phyloP scores from a whole-genome alignment of 1,140 invertebrate genomes.

The Trichonephila clavata region DNA sequence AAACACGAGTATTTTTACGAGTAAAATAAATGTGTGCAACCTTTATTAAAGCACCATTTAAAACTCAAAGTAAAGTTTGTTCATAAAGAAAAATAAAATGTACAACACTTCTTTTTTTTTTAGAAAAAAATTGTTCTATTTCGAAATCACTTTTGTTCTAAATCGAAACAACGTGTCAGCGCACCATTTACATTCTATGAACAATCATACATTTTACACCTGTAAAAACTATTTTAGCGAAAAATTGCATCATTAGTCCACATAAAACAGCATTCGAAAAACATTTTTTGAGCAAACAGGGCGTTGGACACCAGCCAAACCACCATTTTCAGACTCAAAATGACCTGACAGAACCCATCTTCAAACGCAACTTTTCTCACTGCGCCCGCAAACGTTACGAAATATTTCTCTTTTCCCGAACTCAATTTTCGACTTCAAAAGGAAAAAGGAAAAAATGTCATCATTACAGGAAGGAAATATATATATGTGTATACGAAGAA shows the following conservation, averaged over 20 bases:
- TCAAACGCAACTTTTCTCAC: background rate
- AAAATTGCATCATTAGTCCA: background rate
- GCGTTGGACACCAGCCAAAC: background rate
- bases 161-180: too few relatives aligned
- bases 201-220: too few relatives aligned
- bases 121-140: too few relatives aligned
- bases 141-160: too few relatives aligned
- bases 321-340: background rate
- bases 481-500: background rate
- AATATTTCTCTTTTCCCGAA: background rate
- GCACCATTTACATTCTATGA: too few relatives aligned
- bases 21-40: too few relatives aligned
- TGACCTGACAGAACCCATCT: background rate
- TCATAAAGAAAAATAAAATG: too few relatives aligned
- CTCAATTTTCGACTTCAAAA: background rate
- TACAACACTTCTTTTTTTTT: too few relatives aligned
- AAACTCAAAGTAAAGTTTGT: too few relatives aligned
- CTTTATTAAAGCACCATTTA: too few relatives aligned
- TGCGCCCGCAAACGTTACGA: background rate
- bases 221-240: background rate
- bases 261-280: background rate
- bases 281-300: background rate
- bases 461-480: background rate
- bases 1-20: too few relatives aligned
- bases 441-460: background rate